phyloP scores from a whole-genome alignment of 2,888 invertebrate species.

The Patella ulyssiponensis region DNA sequence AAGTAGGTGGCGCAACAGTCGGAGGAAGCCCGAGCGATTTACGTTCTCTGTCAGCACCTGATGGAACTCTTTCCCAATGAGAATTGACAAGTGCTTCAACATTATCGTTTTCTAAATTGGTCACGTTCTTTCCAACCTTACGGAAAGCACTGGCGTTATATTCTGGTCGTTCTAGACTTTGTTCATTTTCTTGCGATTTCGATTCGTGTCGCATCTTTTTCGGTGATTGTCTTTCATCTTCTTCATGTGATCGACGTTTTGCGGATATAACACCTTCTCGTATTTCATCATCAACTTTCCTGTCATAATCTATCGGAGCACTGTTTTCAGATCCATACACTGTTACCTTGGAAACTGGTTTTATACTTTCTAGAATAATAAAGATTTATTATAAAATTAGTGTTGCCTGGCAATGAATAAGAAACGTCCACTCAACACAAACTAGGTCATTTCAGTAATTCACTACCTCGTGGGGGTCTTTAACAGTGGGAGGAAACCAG shows the following conservation, averaged over 20 bases:
- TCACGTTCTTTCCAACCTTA: conserved; percentile 55
- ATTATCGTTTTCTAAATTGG: conserved; percentile 17
- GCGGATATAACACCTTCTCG: background rate
- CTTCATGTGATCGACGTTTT: background rate
- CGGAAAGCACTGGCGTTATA: conserved; percentile 60
- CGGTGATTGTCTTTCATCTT: background rate
- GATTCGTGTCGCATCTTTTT: background rate
- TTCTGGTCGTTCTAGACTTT: background rate
- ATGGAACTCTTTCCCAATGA: conserved; percentile 4
- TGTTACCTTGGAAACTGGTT: too few species aligned
- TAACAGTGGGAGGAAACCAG: too few species aligned
- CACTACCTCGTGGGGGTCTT: too few species aligned
- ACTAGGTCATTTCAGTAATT: too few species aligned
- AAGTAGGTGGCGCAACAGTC: conserved; percentile 17
- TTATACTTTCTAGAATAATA: too few species aligned
- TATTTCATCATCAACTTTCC: background rate
- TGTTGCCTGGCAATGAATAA: too few species aligned
- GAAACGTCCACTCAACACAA: too few species aligned
- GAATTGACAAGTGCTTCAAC: background rate
- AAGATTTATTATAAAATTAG: too few species aligned
- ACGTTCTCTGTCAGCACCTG: conserved; percentile 15
- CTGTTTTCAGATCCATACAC: conserved; percentile 3
- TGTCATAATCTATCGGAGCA: background rate
- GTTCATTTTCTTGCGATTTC: background rate
- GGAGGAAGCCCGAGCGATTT: conserved; percentile 28